Percentiles rank a stretch among this genome's conserved stretches.
Conservation (phyloP, 2,888 invertebrate species). For the Agonopterix alstromeriana region DNA sequence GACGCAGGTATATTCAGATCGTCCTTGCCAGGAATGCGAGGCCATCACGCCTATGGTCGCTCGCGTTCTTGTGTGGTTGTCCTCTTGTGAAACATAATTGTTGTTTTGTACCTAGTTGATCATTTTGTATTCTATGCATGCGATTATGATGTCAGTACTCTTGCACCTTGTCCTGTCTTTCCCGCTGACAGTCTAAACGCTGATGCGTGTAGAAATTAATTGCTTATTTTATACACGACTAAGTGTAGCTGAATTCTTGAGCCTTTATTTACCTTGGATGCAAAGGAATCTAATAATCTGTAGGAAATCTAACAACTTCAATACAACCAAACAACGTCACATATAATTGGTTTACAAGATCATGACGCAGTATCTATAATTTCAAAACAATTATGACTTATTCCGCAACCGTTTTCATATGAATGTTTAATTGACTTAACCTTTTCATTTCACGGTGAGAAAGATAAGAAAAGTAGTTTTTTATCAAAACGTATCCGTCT, state of each 20-base stretch:
- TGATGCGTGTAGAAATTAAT: not conserved
- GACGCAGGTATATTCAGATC: slow-evolving; percentile 35
- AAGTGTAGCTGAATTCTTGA: not conserved
- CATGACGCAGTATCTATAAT: slow-evolving; percentile 14
- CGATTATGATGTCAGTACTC: slow-evolving; percentile 44
- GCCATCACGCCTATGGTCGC: slow-evolving; percentile 61
- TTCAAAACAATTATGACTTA: slow-evolving; percentile 7
- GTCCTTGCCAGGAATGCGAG: slow-evolving; percentile 77
- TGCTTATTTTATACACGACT: not conserved
- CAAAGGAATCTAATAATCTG: no score
- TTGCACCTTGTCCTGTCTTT: slow-evolving; percentile 31
- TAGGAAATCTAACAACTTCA: no score
- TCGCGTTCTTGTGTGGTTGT: slow-evolving; percentile 52
- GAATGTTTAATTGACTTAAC: slow-evolving; percentile 11
- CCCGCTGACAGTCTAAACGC: not conserved
- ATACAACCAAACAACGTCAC: slow-evolving; percentile 11
- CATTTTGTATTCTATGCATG: slow-evolving; percentile 58
- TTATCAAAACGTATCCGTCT: no score
- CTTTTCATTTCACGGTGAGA: slow-evolving; percentile 8
- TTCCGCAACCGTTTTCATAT: slow-evolving; percentile 11
- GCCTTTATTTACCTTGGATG: no score
- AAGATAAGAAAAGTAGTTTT: no score
- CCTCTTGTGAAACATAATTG: slow-evolving; percentile 59
- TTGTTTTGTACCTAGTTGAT: slow-evolving; percentile 41
- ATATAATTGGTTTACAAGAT: slow-evolving; percentile 6